Percentiles rank a stretch among this genome's conserved stretches.
Conservation (phyloP, 2,888 invertebrate genomes). For the Gari tellinella region DNA sequence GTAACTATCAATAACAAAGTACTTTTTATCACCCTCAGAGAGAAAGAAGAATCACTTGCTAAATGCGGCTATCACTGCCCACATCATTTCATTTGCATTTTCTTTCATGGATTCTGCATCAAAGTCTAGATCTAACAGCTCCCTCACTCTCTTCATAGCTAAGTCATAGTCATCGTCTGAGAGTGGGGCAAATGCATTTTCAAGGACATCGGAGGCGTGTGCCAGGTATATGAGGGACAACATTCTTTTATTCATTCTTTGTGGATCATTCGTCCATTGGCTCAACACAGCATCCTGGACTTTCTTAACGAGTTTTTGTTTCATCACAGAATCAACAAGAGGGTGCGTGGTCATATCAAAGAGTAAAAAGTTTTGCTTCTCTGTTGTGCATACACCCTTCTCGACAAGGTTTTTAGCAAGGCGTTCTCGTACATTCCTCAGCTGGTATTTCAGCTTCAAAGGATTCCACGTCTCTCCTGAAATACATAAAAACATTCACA, state of each 20-base stretch:
- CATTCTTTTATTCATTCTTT: constrained; percentile 98
- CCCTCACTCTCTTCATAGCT: constrained; percentile 98
- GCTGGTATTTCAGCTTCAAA: constrained; percentile 97
- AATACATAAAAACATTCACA: too few relatives aligned
- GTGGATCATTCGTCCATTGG: constrained; percentile 98
- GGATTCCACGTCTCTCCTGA: constrained; percentile 99
- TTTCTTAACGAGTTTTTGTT: constrained; percentile 96
- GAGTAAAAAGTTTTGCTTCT: constrained; percentile 99
- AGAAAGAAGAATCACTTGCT: constrained; percentile 90
- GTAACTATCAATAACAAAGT: background rate
- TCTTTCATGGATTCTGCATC: constrained; percentile 96
- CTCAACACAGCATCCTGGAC: constrained; percentile 98
- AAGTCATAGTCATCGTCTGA: constrained; percentile 98
- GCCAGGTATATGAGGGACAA: constrained; percentile 97
- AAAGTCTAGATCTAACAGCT: constrained; percentile 97
- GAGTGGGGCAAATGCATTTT: constrained; percentile 99
- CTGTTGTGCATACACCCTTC: constrained; percentile 99
- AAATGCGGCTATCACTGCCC: constrained; percentile 99
- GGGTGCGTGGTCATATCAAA: constrained; percentile 99
- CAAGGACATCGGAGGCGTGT: constrained; percentile 99
- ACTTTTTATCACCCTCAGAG: background rate
- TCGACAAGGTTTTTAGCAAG: constrained; percentile 99
- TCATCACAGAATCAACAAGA: constrained; percentile 96
- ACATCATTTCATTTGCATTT: constrained; percentile 91
- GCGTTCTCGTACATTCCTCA: constrained; percentile 99